phyloP scores from a whole-genome alignment of 2,888 invertebrate genomes.

The Agriopis aurantiaria region DNA sequence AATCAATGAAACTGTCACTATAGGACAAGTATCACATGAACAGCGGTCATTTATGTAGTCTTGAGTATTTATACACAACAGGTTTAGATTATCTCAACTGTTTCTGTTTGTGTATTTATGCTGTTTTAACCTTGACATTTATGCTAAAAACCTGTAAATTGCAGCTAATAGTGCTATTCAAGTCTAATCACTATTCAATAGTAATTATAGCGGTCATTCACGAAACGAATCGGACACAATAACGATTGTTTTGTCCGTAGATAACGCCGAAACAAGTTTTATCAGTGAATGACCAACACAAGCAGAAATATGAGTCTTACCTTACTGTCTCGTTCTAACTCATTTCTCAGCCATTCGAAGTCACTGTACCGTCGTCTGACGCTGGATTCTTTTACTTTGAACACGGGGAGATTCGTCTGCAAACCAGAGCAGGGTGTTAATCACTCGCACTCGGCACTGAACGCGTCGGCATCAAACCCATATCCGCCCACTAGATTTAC shows the following conservation, averaged over 20 bases:
- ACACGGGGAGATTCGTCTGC: slow-evolving; percentile 99
- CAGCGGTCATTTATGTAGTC: neutral
- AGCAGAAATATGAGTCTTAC: slow-evolving; percentile 77
- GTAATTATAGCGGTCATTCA: slow-evolving; percentile 31
- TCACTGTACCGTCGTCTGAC: slow-evolving; percentile 99
- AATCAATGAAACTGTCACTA: no score
- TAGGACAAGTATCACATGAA: neutral
- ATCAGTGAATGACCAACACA: slow-evolving; percentile 35
- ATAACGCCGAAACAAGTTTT: slow-evolving; percentile 50
- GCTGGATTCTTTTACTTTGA: slow-evolving; percentile 99
- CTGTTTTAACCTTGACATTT: slow-evolving; percentile 18
- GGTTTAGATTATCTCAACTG: slow-evolving; percentile 3
- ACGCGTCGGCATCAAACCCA: slow-evolving; percentile 38
- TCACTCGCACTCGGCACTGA: slow-evolving; percentile 46
- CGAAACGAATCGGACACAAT: slow-evolving; percentile 31
- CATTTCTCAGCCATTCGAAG: slow-evolving; percentile 99
- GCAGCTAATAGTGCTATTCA: slow-evolving; percentile 16
- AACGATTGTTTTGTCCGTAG: slow-evolving; percentile 49
- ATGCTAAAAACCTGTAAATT: slow-evolving; percentile 23
- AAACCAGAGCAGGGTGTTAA: slow-evolving; percentile 75
- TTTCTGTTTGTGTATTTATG: slow-evolving; percentile 8
- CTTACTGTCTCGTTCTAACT: slow-evolving; percentile 99
- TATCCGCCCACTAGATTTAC: slow-evolving; percentile 62
- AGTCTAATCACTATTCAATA: slow-evolving; percentile 26
- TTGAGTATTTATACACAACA: neutral